These are phyloP conservation scores for Cryptophagus acutangulus DNA, from an alignment of 2,888 invertebrate genomes.

Conservation along the genomic window DNA sequence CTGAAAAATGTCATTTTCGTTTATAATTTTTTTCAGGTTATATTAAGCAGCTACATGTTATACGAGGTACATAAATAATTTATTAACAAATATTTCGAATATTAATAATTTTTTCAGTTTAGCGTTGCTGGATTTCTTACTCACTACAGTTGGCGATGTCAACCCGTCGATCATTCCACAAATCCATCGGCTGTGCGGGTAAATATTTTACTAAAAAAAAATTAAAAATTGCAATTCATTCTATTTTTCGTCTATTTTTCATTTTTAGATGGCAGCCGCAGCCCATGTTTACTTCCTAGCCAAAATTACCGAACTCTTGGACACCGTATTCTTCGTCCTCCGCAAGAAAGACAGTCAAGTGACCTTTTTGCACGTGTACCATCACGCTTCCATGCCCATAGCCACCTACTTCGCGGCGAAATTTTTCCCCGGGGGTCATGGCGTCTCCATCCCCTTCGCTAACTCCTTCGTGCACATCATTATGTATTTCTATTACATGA, in stretches of 20 bases:
- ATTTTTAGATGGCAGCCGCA: conserved; percentile 53
- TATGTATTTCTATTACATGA: conserved; percentile 77
- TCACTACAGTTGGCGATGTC: too few relatives aligned
- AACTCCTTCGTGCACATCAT: conserved; percentile 75
- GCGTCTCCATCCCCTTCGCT: conserved; percentile 63
- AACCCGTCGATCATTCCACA: not conserved
- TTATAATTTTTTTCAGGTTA: conserved; percentile 86
- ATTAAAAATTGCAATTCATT: not conserved
- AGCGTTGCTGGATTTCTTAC: not conserved
- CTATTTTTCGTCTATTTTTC: not conserved
- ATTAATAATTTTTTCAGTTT: not conserved
- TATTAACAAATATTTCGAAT: not conserved
- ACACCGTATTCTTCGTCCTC: conserved; percentile 89
- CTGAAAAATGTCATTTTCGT: conserved; percentile 71
- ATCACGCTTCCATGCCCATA: conserved; percentile 93
- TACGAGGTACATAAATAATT: not conserved
- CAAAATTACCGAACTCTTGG: conserved; percentile 84
- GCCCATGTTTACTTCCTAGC: conserved; percentile 84
- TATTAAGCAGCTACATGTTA: conserved; percentile 76
- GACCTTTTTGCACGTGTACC: conserved; percentile 86
- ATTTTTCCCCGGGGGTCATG: conserved; percentile 69
- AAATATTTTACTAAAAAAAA: not conserved
- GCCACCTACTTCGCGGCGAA: conserved; percentile 90
- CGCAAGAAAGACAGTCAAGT: conserved; percentile 88
- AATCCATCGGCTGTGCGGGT: not conserved